These are phyloP conservation scores for Brachionichthys hirsutus DNA, from an alignment of 2,113 vertebrate species.

Conservation along the genomic window DNA sequence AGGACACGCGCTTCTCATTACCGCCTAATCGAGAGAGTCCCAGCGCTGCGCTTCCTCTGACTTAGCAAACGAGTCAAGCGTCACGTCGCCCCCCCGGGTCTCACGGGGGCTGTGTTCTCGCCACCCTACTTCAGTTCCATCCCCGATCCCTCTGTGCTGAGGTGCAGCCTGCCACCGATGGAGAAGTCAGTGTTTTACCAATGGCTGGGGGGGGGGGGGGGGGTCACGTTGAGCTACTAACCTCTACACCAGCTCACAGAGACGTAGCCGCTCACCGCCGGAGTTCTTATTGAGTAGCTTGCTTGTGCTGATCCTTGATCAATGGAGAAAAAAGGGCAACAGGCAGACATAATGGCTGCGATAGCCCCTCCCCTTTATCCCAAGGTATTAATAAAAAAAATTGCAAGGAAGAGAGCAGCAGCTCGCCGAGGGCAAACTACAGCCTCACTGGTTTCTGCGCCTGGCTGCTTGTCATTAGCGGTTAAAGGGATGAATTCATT, in stretches of 20 bases:
- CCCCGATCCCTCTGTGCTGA: constrained; percentile 14
- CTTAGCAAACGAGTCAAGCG: constrained; percentile 41
- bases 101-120: constrained; percentile 20
- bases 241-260: constrained; percentile 43
- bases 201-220: constrained; percentile 14
- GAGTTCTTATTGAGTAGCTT: constrained; percentile 49
- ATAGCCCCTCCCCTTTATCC: constrained; percentile 4
- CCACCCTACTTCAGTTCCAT: constrained; percentile 34
- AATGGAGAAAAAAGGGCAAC: constrained; percentile 33
- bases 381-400: constrained; percentile 30
- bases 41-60: neutral
- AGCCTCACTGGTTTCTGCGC: constrained; percentile 22
- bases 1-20: constrained; percentile 25
- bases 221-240: constrained; percentile 48
- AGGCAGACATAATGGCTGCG: constrained; percentile 35
- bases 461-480: constrained; percentile 25
- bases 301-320: constrained; percentile 45
- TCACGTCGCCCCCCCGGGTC: constrained; percentile 16
- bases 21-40: constrained; percentile 20
- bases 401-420: constrained; percentile 22
- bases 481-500: constrained; percentile 41
- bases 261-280: constrained; percentile 30
- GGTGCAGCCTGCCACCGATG: constrained; percentile 29
- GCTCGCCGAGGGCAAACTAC: constrained; percentile 23
- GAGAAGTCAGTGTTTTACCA: constrained; percentile 35